Evolutionary conservation across 1,140 invertebrate species (phyloP), one percentile per base, ranked within the genome.

Genomic region (Catajapyx aquilonaris): DNA sequence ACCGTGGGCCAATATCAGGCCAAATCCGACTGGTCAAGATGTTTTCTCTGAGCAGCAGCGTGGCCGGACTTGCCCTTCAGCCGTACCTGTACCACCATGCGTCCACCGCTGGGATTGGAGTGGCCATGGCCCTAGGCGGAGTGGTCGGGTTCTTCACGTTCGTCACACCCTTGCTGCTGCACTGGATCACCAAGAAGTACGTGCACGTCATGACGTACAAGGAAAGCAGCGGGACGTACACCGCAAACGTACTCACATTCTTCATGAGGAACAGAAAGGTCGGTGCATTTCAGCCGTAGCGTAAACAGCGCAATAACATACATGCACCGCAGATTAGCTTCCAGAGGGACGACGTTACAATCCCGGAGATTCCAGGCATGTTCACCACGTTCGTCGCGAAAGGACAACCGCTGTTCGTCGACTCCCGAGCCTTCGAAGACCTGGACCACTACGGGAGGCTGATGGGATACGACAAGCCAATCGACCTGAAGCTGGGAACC

Each of bases 391-490:
- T 87, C 49, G 34, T 60, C 31, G 72, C 72, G 0, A 77, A 76
- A 47, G 65, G 67, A 9, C 64, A 54, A 9, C 68, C 83, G 1
- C 46, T 88, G 0, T 86, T 91, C 50, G 58, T 91, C 10, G 78
- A 84, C 52, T 60, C 69, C 0, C 53, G 59, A 2, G 50, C 62
- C 11, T 90, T 91, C 46, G 52, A 60, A 5, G 64, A 80, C 44
- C 60, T 68, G 0, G 50, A 66, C 38, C 74, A 87, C 53, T 91
- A 81, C 60, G 69, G 66, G 22, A 72, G 69, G 47, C 69, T 94
- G 31, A 84, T 93, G 76, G 83, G 81, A 2, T 90, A 76, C 53
- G 83, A 94, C 49, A 81, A 87, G 54, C 85, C 84, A 5, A 60
- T 88, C 23, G 76, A 90, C 56, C 77, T 84, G 38, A 72, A 75